Conservation (phyloP, 2,113 vertebrate genomes). For the Xiphophorus hellerii region DNA sequence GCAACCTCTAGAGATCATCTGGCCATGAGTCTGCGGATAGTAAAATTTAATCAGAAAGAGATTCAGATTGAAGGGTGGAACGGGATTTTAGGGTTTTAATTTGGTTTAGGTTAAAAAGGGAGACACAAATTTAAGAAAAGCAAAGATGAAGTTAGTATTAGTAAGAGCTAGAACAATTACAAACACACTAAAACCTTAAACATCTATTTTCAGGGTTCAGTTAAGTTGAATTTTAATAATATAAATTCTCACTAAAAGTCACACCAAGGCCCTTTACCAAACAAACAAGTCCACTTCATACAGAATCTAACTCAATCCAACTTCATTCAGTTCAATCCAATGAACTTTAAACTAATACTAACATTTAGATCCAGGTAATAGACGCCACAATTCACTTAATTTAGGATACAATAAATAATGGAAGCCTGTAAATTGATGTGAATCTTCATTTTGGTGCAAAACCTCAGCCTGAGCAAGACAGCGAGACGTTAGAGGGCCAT, state of each 20-base stretch:
- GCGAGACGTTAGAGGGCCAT: neutral
- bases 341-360: neutral
- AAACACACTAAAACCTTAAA: no score
- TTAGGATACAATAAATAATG: no score
- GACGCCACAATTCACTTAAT: no score
- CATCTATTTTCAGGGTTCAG: neutral
- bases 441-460: no score
- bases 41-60: slow-evolving; percentile 28
- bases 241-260: no score
- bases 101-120: no score
- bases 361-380: neutral
- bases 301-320: neutral
- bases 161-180: no score
- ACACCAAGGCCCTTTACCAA: no score
- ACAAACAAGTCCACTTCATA: neutral
- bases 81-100: no score
- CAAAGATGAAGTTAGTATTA: no score
- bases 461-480: no score
- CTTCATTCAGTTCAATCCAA: neutral
- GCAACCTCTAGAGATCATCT: slow-evolving; percentile 28
- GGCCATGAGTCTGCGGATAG: slow-evolving; percentile 30
- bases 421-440: neutral
- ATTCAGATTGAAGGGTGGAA: neutral
- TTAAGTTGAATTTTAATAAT: neutral
- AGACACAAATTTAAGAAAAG: no score